These are phyloP conservation scores for Leptothorax acervorum DNA, from an alignment of 2,888 invertebrate species.

Conservation along the genomic window DNA sequence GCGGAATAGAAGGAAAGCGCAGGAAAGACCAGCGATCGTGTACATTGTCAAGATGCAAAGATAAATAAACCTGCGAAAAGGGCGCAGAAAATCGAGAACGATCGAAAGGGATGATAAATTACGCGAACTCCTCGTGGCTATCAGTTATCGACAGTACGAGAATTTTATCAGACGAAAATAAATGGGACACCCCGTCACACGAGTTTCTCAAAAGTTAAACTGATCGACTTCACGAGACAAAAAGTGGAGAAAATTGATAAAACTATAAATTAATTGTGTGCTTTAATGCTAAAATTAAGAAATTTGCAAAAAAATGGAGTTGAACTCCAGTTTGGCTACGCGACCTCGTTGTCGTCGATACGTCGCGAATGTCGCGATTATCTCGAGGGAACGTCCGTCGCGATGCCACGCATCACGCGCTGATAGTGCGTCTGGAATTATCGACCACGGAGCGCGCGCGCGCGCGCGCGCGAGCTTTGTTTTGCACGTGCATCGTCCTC, in stretches of 20 bases:
- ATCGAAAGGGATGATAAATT: not conserved
- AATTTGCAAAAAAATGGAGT: not conserved
- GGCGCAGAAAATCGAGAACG: not conserved
- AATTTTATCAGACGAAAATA: constrained; percentile 14
- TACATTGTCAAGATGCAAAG: not conserved
- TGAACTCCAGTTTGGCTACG: not conserved
- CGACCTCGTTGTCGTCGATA: constrained; percentile 6
- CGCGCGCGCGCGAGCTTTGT: constrained; percentile 64
- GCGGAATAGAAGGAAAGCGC: not conserved
- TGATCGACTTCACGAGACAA: not conserved
- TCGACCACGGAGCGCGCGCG: constrained; percentile 68
- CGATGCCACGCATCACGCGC: constrained; percentile 66
- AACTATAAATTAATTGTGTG: not conserved
- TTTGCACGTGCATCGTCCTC: constrained; percentile 68
- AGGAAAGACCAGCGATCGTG: not conserved
- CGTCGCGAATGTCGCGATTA: constrained; percentile 32
- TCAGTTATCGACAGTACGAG: not conserved
- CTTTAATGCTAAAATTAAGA: not conserved
- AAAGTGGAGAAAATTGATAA: not conserved
- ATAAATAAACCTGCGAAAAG: not conserved
- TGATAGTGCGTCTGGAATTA: constrained; percentile 71
- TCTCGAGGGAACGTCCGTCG: constrained; percentile 54
- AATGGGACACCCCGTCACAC: not conserved
- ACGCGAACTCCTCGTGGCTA: not conserved
- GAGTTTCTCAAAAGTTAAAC: not conserved